These are phyloP conservation scores for Cettia cetti DNA, from an alignment of 2,113 vertebrate genomes.

Conservation along the genomic window DNA sequence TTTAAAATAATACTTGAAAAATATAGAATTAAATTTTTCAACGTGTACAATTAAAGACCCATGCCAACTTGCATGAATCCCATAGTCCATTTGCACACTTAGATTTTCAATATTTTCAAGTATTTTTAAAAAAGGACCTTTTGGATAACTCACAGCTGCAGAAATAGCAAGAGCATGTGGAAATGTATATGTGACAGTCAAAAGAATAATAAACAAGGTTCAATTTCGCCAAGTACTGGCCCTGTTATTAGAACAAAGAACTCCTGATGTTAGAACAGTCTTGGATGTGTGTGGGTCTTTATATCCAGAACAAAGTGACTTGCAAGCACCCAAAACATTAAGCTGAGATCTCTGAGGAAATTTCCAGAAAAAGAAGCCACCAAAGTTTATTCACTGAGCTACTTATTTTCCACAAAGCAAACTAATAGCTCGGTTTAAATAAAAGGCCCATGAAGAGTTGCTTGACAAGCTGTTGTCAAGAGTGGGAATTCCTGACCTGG, in stretches of 20 bases:
- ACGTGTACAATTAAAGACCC: neutral
- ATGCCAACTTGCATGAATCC: neutral
- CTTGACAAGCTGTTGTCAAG: neutral
- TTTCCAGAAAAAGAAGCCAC: neutral
- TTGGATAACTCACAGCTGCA: neutral
- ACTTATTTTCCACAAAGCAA: neutral
- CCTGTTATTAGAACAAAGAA: neutral
- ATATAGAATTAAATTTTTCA: neutral
- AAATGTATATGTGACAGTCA: neutral
- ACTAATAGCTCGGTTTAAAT: neutral
- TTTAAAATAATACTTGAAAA: neutral
- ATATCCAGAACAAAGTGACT: neutral
- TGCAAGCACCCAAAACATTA: neutral
- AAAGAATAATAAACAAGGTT: neutral
- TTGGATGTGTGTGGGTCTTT: neutral
- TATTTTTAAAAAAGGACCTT: neutral
- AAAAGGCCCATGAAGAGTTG: neutral
- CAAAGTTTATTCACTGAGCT: neutral
- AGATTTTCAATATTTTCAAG: neutral
- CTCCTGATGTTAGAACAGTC: neutral
- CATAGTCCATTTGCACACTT: neutral
- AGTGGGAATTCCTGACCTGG: neutral
- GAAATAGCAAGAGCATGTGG: neutral
- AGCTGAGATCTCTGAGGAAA: neutral
- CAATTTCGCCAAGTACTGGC: neutral